Conservation (phyloP, 1,140 invertebrate genomes). For the Drosophila novamexicana region DNA sequence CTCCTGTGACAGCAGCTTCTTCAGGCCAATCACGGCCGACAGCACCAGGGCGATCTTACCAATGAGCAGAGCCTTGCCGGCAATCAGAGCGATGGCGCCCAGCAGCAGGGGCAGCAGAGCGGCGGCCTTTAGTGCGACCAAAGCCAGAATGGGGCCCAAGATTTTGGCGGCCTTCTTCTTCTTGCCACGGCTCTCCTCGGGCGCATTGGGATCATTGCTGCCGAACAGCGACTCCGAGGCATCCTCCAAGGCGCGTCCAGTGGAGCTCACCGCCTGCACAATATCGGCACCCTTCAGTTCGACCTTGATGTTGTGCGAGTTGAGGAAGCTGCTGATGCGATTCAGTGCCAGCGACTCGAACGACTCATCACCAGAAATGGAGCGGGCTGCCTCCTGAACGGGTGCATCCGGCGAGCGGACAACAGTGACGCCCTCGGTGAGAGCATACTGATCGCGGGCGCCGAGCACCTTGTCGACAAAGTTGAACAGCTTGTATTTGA, state of each 20-base stretch:
- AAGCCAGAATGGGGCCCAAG: constrained; percentile 90
- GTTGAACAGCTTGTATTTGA: constrained; percentile 93
- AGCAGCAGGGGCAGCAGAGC: constrained; percentile 90
- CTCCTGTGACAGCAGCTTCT: constrained; percentile 90
- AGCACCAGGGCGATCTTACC: constrained; percentile 93
- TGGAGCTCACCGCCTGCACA: constrained; percentile 90
- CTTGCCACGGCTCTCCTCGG: constrained; percentile 89
- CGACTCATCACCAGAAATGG: constrained; percentile 87
- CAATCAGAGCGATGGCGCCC: constrained; percentile 92
- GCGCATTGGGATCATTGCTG: constrained; percentile 84
- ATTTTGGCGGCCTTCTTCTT: constrained; percentile 93
- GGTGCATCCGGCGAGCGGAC: constrained; percentile 89
- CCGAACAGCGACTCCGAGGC: constrained; percentile 87
- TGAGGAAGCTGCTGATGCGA: constrained; percentile 90
- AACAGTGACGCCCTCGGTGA: constrained; percentile 92
- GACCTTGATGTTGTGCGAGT: constrained; percentile 92
- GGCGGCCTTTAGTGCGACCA: constrained; percentile 91
- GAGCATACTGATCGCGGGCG: constrained; percentile 90
- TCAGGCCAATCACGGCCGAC: constrained; percentile 92
- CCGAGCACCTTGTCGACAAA: constrained; percentile 92
- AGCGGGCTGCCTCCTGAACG: constrained; percentile 88
- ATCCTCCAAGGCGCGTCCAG: constrained; percentile 91
- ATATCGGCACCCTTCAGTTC: constrained; percentile 93
- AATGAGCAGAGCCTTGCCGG: constrained; percentile 92
- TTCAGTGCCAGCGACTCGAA: constrained; percentile 88